Evolutionary conservation across 2,797 vertebrate species (phyloP), one percentile per base, ranked within the genome.

Genomic region (Myotis planiceps): DNA sequence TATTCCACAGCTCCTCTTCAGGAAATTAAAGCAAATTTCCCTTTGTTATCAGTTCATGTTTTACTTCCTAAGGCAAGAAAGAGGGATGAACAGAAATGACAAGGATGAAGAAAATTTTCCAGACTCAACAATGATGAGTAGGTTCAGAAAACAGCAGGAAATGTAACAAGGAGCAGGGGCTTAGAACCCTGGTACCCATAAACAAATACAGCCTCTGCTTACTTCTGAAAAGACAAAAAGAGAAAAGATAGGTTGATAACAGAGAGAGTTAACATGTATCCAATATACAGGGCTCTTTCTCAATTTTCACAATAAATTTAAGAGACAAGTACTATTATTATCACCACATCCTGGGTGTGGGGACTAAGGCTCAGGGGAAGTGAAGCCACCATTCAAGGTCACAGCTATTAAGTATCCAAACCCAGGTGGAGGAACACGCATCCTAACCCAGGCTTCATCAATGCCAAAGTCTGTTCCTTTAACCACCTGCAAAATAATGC

Each of bases 11-110:
- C 49, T 79, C 82, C 84, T 75, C 83, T 78, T 78, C 49, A 72
- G 81, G 65, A 88, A 90, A 94, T 39, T 39, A 91, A 96, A 71
- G 32, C 53, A 66, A 92, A 45, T 18, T 39, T 95, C 39, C 45
- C 65, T 69, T 55, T 9, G 2, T 55, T 78, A 39, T 87, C 75
- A 29, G 15, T 81, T 95, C 76, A 37, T 81, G 75, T 90, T 90
- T 74, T 75, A 92, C 90, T 94, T 84, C 71, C 74, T 66, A 78
- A 78, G n/a, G 51, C 88, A 81, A 97, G 66, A 75, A 91, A 86
- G 60, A 23, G 45, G 68, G 34, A 34, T 21, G 4, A 49, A n/a
- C n/a, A 79, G 51, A 63, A 82, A 82, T 74, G n/a, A 95, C 92
- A 29, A 21, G 29, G 3, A 5, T 78, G 32, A 78, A 0, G 0